Evolutionary conservation across 1,140 invertebrate species (phyloP), one percentile per base, ranked within the genome.

Genomic region (Pseudoatta argentina): DNA sequence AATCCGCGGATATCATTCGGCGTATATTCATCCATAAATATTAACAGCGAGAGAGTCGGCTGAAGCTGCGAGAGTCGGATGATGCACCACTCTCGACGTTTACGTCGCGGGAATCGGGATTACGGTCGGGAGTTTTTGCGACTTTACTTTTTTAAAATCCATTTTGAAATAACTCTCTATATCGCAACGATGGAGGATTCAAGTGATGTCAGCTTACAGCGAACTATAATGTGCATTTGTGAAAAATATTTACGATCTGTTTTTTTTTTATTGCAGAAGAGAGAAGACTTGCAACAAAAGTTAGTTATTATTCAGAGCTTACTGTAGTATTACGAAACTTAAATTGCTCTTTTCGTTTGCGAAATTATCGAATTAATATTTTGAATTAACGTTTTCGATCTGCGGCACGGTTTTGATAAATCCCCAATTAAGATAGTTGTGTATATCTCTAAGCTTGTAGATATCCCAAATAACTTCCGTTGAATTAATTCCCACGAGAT

Each of bases 391-490:
- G 30, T 78, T 78, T 24, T 51, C 61, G 24, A 77, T 7, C 39
- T 44, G 21, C 57, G 14, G 57, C 24, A 61, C 59, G 18, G 30
- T 78, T 78, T 78, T 51, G 59, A 78, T 48, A 27, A 78, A 78
- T 78, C 66, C 14, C 44, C 76, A 66, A 78, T 75, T 55, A 21
- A 12, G 53, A 59, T 66, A 3, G 12, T 39, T 39, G 2, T 44
- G 10, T 44, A 44, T 44, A 78, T 66, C 76, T 78, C 24, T 18
- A 48, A 44, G 39, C 39, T 66, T 30, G 44, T 51, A 66, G 61
- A 57, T 57, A 71, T 24, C 18, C 64, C 21, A 59, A 81, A 71
- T 81, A 81, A 81, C 64, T 71, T 81, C 66, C 64, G 64, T 66
- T 27, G 66, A 71, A 81, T 81, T 64, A 57, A 57, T 69, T 57